Evolutionary conservation across 2,888 invertebrate species (phyloP).

Genomic region (Emmelina monodactyla): DNA sequence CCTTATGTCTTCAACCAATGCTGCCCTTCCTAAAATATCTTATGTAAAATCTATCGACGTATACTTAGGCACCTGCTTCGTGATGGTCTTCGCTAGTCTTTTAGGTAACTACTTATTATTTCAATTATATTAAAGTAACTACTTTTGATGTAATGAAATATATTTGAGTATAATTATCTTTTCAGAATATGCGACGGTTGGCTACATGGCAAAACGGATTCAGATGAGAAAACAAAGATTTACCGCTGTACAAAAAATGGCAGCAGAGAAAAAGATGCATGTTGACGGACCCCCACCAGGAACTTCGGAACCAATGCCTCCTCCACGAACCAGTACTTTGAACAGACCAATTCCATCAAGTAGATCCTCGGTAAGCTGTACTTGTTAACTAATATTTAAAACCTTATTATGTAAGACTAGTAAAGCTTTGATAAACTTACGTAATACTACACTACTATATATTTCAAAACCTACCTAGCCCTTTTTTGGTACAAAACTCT

Average conservation of each 20-base stretch:
- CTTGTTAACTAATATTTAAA: too few relatives aligned
- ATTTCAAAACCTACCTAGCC: too few relatives aligned
- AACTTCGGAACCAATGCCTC: constrained; percentile 66
- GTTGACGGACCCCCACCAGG: constrained; percentile 77
- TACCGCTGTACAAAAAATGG: constrained; percentile 87
- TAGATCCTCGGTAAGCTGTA: constrained; percentile 53
- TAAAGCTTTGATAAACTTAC: too few relatives aligned
- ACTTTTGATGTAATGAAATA: neutral
- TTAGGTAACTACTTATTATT: constrained; percentile 72
- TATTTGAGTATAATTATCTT: constrained; percentile 15
- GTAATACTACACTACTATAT: too few relatives aligned
- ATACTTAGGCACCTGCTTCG: constrained; percentile 97
- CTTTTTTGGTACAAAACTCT: too few relatives aligned
- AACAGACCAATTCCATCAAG: constrained; percentile 55
- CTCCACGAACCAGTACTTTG: constrained; percentile 72
- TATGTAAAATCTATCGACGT: constrained; percentile 98
- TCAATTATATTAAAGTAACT: neutral
- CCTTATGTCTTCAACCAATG: constrained; percentile 95
- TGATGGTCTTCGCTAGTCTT: constrained; percentile 98
- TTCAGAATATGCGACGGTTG: constrained; percentile 96
- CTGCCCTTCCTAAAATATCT: constrained; percentile 96
- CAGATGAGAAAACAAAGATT: constrained; percentile 95
- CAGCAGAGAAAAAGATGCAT: constrained; percentile 87
- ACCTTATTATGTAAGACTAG: too few relatives aligned
- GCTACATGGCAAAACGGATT: constrained; percentile 96